Evolutionary conservation across 1,140 invertebrate genomes (phyloP), one percentile per base, ranked within the genome.

Genomic region (Solen grandis): DNA sequence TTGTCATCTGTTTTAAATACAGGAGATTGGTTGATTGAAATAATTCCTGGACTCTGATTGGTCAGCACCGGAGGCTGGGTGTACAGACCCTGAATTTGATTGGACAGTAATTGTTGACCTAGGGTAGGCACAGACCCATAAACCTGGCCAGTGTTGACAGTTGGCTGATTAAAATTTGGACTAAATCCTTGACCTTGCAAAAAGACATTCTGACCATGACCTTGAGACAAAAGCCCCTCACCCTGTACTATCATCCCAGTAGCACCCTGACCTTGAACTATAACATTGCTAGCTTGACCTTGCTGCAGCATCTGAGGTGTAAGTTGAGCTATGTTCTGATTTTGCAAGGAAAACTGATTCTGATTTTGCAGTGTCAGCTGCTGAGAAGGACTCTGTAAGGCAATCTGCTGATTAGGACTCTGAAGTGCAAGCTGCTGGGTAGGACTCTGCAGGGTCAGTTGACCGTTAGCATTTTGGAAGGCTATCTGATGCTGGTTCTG

Each of bases 401-500:
- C 54, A 60, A 78, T 66, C 55, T 78, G 75, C 35, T 78, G 75
- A 38, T 59, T 69, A 46, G 75, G 75, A 35, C 63, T 68, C n/a
- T 68, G 65, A 8, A 78, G 33, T 54, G 66, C 60, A n/a, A 78
- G 62, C 38, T 78, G 75, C 36, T 78, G 75, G 13, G 57, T 41
- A 0, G 75, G 75, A 35, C 75, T 78, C n/a, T 69, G 63, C 5
- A 78, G 55, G 54, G 66, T 78, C 2, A 78, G 38, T 33, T 78
- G 75, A n/a, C 75, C 63, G 33, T 54, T 66, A 46, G 63, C 75
- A 78, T 78, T 78, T 36, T 78, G 75, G 50, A 78, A 78, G n/a
- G 75, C 63, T 19, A 78, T 66, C 29, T 78, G 75, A 35, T 78
- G 75, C 36, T 68, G 63, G 13, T 78, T 52, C 35, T 78, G 75